Evolutionary conservation across 2,888 invertebrate genomes (phyloP), one percentile per base, ranked within the genome.

Genomic region (Aradus depressus): DNA sequence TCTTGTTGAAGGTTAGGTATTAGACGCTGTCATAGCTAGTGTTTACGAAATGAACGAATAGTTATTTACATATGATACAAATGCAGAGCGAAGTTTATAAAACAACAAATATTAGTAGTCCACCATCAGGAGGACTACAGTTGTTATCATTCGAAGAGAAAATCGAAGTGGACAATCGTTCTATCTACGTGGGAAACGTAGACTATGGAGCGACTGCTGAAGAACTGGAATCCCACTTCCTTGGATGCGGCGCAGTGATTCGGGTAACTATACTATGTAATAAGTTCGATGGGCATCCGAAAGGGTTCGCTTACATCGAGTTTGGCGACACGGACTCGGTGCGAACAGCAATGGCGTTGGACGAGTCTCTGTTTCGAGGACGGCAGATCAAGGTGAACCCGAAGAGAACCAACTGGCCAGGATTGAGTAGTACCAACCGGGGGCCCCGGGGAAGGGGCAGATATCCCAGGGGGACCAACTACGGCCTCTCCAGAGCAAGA

Each of bases 21-120:
- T 98, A 63, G 96, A 96, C 64, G 92, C 91, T 57, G 96, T 98
- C 61, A 95, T 95, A 72, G 93, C 93, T 35, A 76, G 97, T 58
- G 95, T 98, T 21, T 79, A 87, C 60, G 97, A 98, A 75, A 97
- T 99, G 91, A 97, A 98, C 72, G 96, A 97, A 68, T 98, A 98
- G 71, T 96, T 97, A 19, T 93, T 95, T 68, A 97, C 97, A 73
- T 74, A n/a, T 98, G 56, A 95, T 96, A 70, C 92, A 95, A 70
- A 83, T 98, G 74, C 97, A 98, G 68, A 87, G 84, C 54, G 96
- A 97, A 74, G 93, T 96, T 61, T 96, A 97, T 69, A 93, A 93
- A 74, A 91, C 95, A 74, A 93, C 95, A 91, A 91, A 89, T 65
- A 76, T 89, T 75, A 90, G 89, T 57, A 87, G 83, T 67, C 87